A percentile compares a stretch with the other conserved stretches of the same genome.
phyloP scores from a whole-genome alignment of 2,797 vertebrate species.

The Galago senegalensis region DNA sequence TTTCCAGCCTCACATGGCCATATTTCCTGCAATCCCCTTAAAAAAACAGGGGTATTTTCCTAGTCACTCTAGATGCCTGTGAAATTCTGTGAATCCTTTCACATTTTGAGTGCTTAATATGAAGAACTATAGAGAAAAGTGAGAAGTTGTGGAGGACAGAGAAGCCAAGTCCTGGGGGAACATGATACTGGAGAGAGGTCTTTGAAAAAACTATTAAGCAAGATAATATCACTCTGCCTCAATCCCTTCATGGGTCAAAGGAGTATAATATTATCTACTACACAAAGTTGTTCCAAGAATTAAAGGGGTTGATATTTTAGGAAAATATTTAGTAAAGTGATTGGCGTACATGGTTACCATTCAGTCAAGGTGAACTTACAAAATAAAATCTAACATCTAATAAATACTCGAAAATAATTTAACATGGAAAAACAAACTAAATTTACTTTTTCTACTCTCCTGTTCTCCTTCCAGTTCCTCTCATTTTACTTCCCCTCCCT shows the following conservation, averaged over 20 bases:
- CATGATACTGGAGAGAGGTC: not conserved
- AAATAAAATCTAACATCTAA: not conserved
- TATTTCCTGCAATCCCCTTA: not conserved
- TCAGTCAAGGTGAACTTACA: not conserved
- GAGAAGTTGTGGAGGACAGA: not conserved
- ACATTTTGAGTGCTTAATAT: not conserved
- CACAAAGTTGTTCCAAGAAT: not conserved
- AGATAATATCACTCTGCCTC: not conserved
- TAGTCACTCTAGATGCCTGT: not conserved
- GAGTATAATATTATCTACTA: not conserved
- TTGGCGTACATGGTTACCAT: not conserved
- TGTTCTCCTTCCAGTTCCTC: not conserved
- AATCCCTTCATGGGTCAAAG: not conserved
- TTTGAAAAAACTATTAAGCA: not conserved
- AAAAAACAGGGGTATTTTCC: not conserved
- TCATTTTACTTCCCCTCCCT: not conserved
- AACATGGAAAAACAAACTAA: not conserved
- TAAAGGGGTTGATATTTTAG: constrained; percentile 37
- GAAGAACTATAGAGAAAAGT: not conserved
- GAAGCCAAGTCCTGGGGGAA: not conserved
- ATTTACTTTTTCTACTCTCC: not conserved
- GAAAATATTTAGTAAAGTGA: not conserved
- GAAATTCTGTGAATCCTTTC: not conserved
- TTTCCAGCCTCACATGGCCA: not conserved
- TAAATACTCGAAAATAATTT: constrained; percentile 10